Evolutionary conservation across 2,797 vertebrate species (phyloP), one percentile per base, ranked within the genome.

Genomic region (Hypotaenidia okinawae): DNA sequence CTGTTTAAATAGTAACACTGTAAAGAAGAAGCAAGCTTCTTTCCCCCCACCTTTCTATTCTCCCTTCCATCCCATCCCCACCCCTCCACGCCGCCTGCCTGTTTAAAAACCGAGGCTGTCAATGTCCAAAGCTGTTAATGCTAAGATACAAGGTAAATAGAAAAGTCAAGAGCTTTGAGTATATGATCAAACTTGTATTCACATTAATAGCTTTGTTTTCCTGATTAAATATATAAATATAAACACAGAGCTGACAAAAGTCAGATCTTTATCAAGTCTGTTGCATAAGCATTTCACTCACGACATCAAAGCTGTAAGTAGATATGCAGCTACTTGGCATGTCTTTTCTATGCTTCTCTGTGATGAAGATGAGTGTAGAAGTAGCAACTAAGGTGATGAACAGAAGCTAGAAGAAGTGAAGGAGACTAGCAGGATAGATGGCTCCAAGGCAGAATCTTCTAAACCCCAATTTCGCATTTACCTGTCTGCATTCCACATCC

Each of bases 1-100:
- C 91, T 80, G 35, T 86, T 95, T 82, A 88, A 90, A 91, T 41
- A 89, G 62, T 10, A 91, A 75, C 52, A 24, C 39, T 54, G 41
- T 49, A 84, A 81, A 78, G 73, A 96, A 78, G 58, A 83, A 80
- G 32, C 57, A 91, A 37, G 55, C 47, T 79, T 54, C 30, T 55
- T 51, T 62, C 7, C 9, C 9, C 13, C 3, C 8, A 12, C 9
- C 2, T 6, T 62, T 8, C 17, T 3, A 11, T 51, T 16, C 17
- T 5, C 9, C 30, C 33, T 22, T 13, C 3, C 8, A 10, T 3
- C 13, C 41, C 23, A 18, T 55, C 11, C 11, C 2, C 30, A 19
- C 30, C 25, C 13, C 5, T 15, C 3, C 30, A 25, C 15, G 4
- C 19, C 3, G 11, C 43, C 17, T 45, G 43, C 22, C 47, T 49